Evolutionary conservation across 2,113 vertebrate species (phyloP).

Genomic region (Nerophis ophidion): DNA sequence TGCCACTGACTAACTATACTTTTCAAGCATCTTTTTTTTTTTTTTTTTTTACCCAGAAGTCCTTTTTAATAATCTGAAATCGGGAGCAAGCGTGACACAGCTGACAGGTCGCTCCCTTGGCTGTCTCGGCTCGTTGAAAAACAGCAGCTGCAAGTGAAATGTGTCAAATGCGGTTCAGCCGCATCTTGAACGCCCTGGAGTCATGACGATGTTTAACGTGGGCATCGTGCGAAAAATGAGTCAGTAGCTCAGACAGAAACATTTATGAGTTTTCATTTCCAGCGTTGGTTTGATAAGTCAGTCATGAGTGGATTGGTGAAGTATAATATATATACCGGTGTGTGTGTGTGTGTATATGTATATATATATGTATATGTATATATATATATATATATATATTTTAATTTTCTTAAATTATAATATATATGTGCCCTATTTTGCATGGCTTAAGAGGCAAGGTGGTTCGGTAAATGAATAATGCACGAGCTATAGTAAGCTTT

Average conservation of each 20-base stretch:
- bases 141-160: slow-evolving; percentile 41
- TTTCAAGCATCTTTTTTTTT: not conserved
- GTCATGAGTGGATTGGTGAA: too few relatives aligned
- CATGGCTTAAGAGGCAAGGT: not conserved
- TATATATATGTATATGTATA: too few relatives aligned
- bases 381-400: too few relatives aligned
- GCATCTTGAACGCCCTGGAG: slow-evolving; percentile 5
- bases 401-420: slow-evolving; percentile 1
- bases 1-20: not conserved
- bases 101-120: slow-evolving; percentile 35
- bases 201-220: slow-evolving; percentile 12
- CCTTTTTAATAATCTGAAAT: slow-evolving; percentile 8
- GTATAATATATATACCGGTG: too few relatives aligned
- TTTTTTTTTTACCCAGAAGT: slow-evolving; percentile 19
- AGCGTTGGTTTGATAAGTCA: too few relatives aligned
- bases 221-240: slow-evolving; percentile 10
- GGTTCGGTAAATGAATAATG: not conserved
- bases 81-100: slow-evolving; percentile 19
- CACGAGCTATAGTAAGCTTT: not conserved
- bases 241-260: not conserved
- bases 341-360: too few relatives aligned
- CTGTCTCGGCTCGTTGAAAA: slow-evolving; percentile 9
- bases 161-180: slow-evolving; percentile 9
- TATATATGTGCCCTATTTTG: slow-evolving; percentile 23
- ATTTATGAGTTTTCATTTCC: too few relatives aligned